These are phyloP conservation scores for Alosa sapidissima DNA, from an alignment of 2,797 vertebrate species.

Conservation along the genomic window DNA sequence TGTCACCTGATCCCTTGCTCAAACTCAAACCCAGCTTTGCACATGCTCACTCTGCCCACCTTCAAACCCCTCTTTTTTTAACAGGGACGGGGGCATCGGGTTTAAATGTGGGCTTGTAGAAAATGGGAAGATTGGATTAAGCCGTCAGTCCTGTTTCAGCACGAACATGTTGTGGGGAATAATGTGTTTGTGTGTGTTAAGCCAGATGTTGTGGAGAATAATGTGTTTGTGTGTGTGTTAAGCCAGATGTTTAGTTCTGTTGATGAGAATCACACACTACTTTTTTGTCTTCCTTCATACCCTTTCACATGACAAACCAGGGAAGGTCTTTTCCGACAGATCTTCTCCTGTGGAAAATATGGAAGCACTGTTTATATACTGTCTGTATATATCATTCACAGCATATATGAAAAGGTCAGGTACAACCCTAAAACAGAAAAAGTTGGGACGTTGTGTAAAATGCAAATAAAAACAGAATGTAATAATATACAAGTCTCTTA, in stretches of 20 bases:
- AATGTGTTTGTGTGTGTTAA: constrained; percentile 42
- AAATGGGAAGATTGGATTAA: constrained; percentile 50
- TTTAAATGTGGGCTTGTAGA: constrained; percentile 57
- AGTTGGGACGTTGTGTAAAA: too few species aligned
- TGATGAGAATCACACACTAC: neutral
- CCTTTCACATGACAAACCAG: neutral
- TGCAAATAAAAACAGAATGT: too few species aligned
- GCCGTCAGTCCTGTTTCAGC: constrained; percentile 52
- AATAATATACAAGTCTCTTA: too few species aligned
- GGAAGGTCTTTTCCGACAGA: neutral
- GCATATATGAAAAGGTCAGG: neutral
- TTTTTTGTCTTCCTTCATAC: too few species aligned
- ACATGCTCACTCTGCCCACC: constrained; percentile 39
- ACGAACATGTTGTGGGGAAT: constrained; percentile 55
- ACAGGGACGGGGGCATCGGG: constrained; percentile 62
- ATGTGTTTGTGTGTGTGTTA: too few species aligned
- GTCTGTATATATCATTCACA: neutral
- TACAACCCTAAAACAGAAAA: too few species aligned
- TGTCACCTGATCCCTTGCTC: neutral
- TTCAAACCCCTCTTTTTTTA: constrained; percentile 60
- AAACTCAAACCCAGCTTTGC: neutral
- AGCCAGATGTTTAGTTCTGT: neutral
- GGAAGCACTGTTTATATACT: neutral
- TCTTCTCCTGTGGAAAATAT: neutral
- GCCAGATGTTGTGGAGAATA: neutral